Percentiles rank a stretch among this genome's conserved stretches.
Evolutionary conservation across 2,888 invertebrate species (phyloP).

Genomic region (Brachynemurus nebulosus): DNA sequence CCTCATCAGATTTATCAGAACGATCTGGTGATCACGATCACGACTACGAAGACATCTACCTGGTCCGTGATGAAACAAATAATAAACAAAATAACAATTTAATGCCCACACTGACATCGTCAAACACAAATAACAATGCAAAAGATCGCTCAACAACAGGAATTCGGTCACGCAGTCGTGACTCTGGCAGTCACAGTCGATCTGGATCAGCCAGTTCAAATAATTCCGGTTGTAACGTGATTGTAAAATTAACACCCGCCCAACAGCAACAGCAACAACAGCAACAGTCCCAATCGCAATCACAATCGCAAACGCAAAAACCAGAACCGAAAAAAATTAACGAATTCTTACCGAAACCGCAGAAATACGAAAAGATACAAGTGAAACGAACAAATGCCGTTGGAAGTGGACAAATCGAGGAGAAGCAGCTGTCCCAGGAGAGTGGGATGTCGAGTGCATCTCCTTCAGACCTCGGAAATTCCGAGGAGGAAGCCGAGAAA

Average conservation of each 20-base stretch:
- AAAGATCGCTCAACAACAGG: constrained; percentile 23
- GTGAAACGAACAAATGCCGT: constrained; percentile 13
- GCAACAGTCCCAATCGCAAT: constrained; percentile 14
- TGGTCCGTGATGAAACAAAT: constrained; percentile 46
- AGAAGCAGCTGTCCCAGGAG: constrained; percentile 19
- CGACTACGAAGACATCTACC: constrained; percentile 72
- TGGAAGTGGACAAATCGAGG: not conserved
- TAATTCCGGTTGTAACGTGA: constrained; percentile 28
- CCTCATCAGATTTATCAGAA: constrained; percentile 40
- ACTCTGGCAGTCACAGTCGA: constrained; percentile 63
- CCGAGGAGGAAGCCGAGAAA: constrained; percentile 28
- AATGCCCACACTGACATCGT: constrained; percentile 16
- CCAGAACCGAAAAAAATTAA: constrained; percentile 22
- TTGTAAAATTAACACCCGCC: constrained; percentile 25
- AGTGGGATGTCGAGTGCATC: constrained; percentile 30
- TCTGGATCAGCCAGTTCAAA: constrained; percentile 30
- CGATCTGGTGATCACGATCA: constrained; percentile 41
- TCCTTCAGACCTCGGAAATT: constrained; percentile 27
- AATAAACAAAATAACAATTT: constrained; percentile 12
- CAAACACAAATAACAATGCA: constrained; percentile 11
- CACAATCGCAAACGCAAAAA: constrained; percentile 4
- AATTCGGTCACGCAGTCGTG: constrained; percentile 28
- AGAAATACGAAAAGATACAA: constrained; percentile 26
- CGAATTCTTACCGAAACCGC: constrained; percentile 29
- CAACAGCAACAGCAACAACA: constrained; percentile 3